These are phyloP conservation scores for Chironomus tentans DNA, from an alignment of 2,888 invertebrate species.

Conservation along the genomic window DNA sequence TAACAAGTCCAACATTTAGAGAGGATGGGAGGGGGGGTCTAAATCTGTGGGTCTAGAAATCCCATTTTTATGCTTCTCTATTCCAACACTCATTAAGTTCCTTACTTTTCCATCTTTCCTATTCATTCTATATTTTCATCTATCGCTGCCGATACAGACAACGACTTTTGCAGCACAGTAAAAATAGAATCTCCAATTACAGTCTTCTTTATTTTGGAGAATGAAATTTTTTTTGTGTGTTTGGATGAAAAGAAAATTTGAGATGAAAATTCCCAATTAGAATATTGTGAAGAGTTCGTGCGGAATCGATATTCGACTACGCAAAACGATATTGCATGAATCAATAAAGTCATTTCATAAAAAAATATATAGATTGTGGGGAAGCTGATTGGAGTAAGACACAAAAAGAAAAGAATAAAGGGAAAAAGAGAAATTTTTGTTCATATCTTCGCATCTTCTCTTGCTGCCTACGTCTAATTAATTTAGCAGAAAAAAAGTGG, in stretches of 20 bases:
- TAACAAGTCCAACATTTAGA: too few relatives aligned
- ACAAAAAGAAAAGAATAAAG: too few relatives aligned
- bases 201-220: neutral
- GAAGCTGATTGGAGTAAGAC: too few relatives aligned
- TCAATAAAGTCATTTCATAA: neutral
- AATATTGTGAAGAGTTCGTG: too few relatives aligned
- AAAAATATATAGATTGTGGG: neutral
- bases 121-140: neutral
- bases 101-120: too few relatives aligned
- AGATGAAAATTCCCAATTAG: neutral
- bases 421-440: too few relatives aligned
- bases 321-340: neutral
- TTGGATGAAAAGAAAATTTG: neutral
- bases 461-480: neutral
- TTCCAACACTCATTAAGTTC: too few relatives aligned
- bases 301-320: too few relatives aligned
- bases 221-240: neutral
- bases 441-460: too few relatives aligned
- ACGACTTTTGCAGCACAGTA: neutral
- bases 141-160: neutral
- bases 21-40: too few relatives aligned
- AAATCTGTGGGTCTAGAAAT: too few relatives aligned
- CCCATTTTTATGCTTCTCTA: too few relatives aligned
- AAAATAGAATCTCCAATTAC: neutral
- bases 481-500: neutral